These are phyloP conservation scores for Phaethon lepturus DNA, from an alignment of 2,113 vertebrate genomes.

Conservation along the genomic window DNA sequence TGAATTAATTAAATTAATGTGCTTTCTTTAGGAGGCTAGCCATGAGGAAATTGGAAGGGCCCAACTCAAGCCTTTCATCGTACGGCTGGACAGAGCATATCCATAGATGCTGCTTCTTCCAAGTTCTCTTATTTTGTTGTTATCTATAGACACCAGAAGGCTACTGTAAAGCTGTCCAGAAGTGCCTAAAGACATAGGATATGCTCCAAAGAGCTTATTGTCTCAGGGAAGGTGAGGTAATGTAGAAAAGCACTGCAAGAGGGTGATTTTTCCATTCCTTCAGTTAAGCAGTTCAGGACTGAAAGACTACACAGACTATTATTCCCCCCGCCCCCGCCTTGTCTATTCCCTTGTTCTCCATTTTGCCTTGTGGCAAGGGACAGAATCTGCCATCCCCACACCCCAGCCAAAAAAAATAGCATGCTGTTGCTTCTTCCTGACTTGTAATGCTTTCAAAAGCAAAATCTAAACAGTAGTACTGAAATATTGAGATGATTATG, in stretches of 20 bases:
- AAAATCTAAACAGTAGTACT: not conserved
- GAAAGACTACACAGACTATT: not conserved
- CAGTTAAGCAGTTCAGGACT: not conserved
- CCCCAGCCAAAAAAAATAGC: not conserved
- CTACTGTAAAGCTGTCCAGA: not conserved
- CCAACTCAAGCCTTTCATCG: not conserved
- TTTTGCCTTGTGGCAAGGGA: not conserved
- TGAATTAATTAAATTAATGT: not conserved
- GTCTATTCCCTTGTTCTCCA: not conserved
- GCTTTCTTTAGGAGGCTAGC: not conserved
- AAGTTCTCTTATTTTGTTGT: not conserved
- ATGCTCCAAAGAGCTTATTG: not conserved
- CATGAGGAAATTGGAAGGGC: not conserved
- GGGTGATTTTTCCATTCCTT: not conserved
- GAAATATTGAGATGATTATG: not conserved
- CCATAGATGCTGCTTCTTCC: not conserved
- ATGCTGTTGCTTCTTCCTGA: not conserved
- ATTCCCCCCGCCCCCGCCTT: not conserved
- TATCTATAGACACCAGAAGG: not conserved
- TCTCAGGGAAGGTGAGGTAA: not conserved
- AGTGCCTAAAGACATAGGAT: not conserved
- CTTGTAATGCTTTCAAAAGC: not conserved
- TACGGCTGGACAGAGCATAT: not conserved
- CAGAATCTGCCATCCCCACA: too few relatives aligned
- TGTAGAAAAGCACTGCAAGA: not conserved